Base-by-base conservation (phyloP, 1,140 invertebrate species). In the Brachionus koreanus region DNA sequence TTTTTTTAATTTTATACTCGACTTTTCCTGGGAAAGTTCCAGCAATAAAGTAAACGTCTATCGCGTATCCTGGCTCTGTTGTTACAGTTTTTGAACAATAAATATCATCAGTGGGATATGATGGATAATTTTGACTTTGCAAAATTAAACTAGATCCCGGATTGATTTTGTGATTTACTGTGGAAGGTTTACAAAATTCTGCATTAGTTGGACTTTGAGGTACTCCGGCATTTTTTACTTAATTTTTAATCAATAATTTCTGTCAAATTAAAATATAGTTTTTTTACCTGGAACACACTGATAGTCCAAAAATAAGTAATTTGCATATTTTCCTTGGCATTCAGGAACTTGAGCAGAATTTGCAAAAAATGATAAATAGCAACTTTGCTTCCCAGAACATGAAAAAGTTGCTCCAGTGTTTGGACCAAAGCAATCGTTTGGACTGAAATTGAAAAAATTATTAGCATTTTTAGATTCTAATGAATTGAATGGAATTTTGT, bases 201-300 rank as follows among this genome's bases (percentile, higher is more conserved):
- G 29, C 29, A 25, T 79, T 79, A 19, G 12, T 13, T 1, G 46
- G 35, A 23, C 4, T 63, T 23, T 19, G 33, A 25, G 76, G 76
- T 16, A 29, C 19, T 25, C 76, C 76, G 35, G 76, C 76, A 43
- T 79, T 79, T 65, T 79, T 65, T 16, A 79, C 76, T 79, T 16
- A 25, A 79, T 39, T 33, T 10, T 37, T 52, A 39, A 23, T 77
- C 6, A 74, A 46, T 12, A 10, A 2, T 3, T n/a, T 52, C 10
- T n/a, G 6, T 35, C 29, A 35, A 25, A 33, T 25, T 79, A 29
- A 10, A 19, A 52, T 19, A 57, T 6, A 63, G 5, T 19, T 57
- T 16, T 10, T n/a, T 79, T 79, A 79, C 76, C 35, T 25, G 76
- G 76, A 23, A 79, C 49, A 63, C 76, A 79, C 61, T 79, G 76